Evolutionary conservation across 30 jellyfish, hydroid and myxozoan genomes (phyloP), one percentile per base, ranked within the genome.

Genomic region (Cassiopea xamachana): DNA sequence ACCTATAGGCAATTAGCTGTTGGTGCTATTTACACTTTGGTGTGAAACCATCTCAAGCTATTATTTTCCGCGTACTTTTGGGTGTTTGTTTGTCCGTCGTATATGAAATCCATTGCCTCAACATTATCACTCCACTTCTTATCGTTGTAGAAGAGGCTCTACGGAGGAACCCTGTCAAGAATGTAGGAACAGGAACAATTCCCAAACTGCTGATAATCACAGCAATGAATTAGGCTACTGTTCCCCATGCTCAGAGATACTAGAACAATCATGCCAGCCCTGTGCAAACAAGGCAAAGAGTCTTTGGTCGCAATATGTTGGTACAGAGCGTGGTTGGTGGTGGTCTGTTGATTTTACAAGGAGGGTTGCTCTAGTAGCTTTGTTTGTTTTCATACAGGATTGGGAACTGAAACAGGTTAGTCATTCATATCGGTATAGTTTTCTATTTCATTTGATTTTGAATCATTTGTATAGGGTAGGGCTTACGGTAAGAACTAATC

Each of bases 311-410:
- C 61, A 71, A 7, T 80, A 59, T 75, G 6, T 80, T 73, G 88
- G 96, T 7, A 60, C 71, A 7, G 87, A 83, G 48, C 74, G 88
- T 12, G 85, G 96, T 2, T 89, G 96, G 96, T 89, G 96, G 96
- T 89, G 96, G 96, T 79, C 96, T 0, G 81, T 70, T 81, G 96
- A 89, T 46, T 77, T 89, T 48, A 48, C 79, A 75, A 18, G 96
- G 74, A 83, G 96, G 72, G 88, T 60, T 12, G 7, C 69, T 13
- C 81, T 89, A 44, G 92, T 89, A 8, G 96, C 82, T 44, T 16
- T 82, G 17, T 89, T 69, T 61, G 96, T 89, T n/a, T 89, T 89
- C 89, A 82, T 89, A 27, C 92, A 73, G 69, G 96, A 89, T 81
- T 89, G 96, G 96, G 67, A 89, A 10, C 49, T 80, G 50, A 89